A percentile compares a stretch with the other conserved stretches of the same genome.
These are phyloP conservation scores for Teleogryllus occipitalis DNA, from an alignment of 1,140 invertebrate genomes.

Conservation along the genomic window DNA sequence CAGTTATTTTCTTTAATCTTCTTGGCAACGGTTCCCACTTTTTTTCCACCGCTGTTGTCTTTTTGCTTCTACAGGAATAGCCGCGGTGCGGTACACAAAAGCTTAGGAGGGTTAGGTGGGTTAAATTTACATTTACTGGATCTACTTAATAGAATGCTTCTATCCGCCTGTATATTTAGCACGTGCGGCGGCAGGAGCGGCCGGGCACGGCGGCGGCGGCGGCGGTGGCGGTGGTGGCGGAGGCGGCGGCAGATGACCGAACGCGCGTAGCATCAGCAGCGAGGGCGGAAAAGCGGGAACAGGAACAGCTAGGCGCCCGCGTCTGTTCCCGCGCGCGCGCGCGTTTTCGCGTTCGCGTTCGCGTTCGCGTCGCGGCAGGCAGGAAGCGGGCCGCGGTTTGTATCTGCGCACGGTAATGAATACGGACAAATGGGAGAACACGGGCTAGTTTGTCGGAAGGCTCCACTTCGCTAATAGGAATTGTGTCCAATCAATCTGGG, in stretches of 20 bases:
- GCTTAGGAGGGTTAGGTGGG: conserved; percentile 2
- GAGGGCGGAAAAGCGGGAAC: no score
- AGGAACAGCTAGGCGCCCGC: no score
- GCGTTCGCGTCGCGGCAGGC: no score
- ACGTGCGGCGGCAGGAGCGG: neutral
- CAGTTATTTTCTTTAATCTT: conserved; percentile 6
- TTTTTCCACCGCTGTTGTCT: neutral
- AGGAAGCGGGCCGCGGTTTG: neutral
- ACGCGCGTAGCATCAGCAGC: no score
- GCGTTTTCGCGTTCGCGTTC: no score
- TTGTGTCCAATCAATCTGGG: neutral
- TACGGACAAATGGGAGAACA: neutral
- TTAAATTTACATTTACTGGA: conserved; percentile 1
- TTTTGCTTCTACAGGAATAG: neutral
- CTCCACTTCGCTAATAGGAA: neutral
- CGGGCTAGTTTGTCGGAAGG: neutral
- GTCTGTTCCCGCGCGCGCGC: no score
- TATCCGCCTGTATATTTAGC: neutral
- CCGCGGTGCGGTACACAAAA: neutral
- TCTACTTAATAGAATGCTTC: neutral
- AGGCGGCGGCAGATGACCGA: no score
- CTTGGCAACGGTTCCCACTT: neutral
- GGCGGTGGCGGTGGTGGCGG: no score
- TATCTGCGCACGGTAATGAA: neutral
- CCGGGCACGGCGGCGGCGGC: no score